Base-by-base conservation (phyloP, 2,797 vertebrate species). In the Sternarchorhynchus goeldii region DNA sequence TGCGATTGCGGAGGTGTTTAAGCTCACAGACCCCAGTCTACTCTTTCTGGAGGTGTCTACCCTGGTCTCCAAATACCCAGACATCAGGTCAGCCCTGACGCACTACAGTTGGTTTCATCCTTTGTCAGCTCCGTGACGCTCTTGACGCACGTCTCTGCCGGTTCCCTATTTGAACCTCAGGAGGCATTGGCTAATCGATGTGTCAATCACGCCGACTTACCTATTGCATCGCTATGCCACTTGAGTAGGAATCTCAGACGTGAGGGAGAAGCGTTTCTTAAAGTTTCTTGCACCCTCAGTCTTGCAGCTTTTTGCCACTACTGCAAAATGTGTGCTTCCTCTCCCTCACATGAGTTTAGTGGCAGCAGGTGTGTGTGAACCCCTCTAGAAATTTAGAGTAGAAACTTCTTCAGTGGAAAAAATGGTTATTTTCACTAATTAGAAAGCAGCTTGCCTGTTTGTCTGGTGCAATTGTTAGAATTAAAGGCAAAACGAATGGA, bases 31-130 rank as follows among this genome's bases (percentile, higher is more conserved):
- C 86, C 97, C 98, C 21, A 95, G 96, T 0, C 91, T 99, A 67
- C 95, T 99, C 31, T 98, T 96, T 82, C 91, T 99, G 81, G 98
- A 99, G 88, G 95, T 99, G 82, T 95, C 96, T 58, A 99, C 96
- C 0, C 92, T 99, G 86, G 96, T 97, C 85, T 96, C 95, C 80
- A 98, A 96, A 84, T 99, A 98, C 62, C 97, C 97, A 5, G 97
- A 99, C 81, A 97, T 99, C 92, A 96, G 96, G 98, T 98, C 89
- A 77, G 78, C 8, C 25, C 59, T 39, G 32, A 58, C 62, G 14
- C 41, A 16, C 62, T 39, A 3, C 25, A 25, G 3, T 6, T n/a
- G 34, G 55, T 1, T 59, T 57, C 3, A 14, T 50, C 45, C 12
- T 14, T 50, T 2, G 8, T 50, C 14, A 31, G 59, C 10, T 62